Evolutionary conservation across 2,113 vertebrate species (phyloP).

Genomic region (Pseudopodoces humilis): DNA sequence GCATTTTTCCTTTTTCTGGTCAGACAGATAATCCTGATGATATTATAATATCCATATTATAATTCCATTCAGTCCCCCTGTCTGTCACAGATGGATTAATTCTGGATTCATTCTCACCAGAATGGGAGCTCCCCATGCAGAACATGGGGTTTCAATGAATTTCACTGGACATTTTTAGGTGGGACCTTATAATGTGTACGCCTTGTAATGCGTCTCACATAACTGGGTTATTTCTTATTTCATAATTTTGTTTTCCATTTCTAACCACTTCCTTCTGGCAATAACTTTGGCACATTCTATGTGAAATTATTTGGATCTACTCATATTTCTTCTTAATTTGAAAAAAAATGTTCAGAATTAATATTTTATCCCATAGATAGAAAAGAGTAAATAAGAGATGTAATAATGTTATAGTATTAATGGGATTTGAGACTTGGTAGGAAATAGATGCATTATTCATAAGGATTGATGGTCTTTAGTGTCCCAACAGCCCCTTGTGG

Average conservation of each 20-base stretch:
- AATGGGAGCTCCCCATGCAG: not conserved
- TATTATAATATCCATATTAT: not conserved
- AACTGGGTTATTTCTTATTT: not conserved
- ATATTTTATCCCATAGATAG: slow-evolving; percentile 9
- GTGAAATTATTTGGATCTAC: not conserved
- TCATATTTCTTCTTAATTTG: slow-evolving; percentile 15
- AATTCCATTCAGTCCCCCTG: not conserved
- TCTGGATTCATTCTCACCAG: not conserved
- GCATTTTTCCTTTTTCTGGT: not conserved
- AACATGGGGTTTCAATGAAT: not conserved
- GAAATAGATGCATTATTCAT: slow-evolving; percentile 66
- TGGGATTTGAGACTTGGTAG: slow-evolving; percentile 36
- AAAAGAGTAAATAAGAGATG: slow-evolving; percentile 45
- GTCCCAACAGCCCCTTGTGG: slow-evolving; percentile 20
- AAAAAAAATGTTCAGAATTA: slow-evolving; percentile 25
- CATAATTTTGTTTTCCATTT: not conserved
- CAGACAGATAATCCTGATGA: not conserved
- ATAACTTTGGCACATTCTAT: not conserved
- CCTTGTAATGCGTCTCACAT: not conserved
- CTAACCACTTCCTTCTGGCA: not conserved
- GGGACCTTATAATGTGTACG: not conserved
- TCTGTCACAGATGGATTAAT: not conserved
- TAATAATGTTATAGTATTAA: slow-evolving; percentile 57
- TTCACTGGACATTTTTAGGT: not conserved
- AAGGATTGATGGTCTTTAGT: slow-evolving; percentile 46